These are phyloP conservation scores for Rhinoptilus africanus DNA, from an alignment of 2,113 vertebrate genomes.

Conservation along the genomic window DNA sequence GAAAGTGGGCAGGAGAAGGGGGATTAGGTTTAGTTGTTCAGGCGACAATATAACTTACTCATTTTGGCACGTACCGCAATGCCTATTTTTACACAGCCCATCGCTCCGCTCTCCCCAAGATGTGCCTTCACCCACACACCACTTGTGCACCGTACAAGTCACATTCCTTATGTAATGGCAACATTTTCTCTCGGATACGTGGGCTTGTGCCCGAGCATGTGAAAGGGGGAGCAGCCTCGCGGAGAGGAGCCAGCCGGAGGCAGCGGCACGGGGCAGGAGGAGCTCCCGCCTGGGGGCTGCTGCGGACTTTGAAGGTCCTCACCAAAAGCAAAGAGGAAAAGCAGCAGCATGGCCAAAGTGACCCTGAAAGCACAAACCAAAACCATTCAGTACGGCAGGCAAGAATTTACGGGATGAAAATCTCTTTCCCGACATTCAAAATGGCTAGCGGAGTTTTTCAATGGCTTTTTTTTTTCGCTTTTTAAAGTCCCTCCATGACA, in stretches of 20 bases:
- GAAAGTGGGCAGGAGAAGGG: conserved; percentile 19
- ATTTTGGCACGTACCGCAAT: neutral
- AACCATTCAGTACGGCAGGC: neutral
- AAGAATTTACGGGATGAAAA: neutral
- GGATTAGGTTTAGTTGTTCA: conserved; percentile 9
- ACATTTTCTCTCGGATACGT: neutral
- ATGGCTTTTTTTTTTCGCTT: no score
- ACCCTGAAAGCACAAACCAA: neutral
- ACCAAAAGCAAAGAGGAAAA: neutral
- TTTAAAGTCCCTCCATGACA: neutral
- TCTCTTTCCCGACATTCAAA: neutral
- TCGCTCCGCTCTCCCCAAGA: neutral
- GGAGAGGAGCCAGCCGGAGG: neutral
- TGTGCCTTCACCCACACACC: conserved; percentile 49
- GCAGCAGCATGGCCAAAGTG: neutral
- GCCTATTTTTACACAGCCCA: conserved; percentile 46
- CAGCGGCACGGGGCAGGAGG: rapidly evolving
- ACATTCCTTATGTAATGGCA: conserved; percentile 15
- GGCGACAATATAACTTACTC: conserved; percentile 3
- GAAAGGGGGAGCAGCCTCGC: neutral
- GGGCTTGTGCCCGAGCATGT: neutral
- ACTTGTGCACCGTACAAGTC: conserved; percentile 12
- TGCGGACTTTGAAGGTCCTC: neutral
- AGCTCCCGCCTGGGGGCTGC: neutral
- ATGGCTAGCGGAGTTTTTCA: neutral